Evolutionary conservation across 2,797 vertebrate species (phyloP).

Genomic region (Sciurus carolinensis): DNA sequence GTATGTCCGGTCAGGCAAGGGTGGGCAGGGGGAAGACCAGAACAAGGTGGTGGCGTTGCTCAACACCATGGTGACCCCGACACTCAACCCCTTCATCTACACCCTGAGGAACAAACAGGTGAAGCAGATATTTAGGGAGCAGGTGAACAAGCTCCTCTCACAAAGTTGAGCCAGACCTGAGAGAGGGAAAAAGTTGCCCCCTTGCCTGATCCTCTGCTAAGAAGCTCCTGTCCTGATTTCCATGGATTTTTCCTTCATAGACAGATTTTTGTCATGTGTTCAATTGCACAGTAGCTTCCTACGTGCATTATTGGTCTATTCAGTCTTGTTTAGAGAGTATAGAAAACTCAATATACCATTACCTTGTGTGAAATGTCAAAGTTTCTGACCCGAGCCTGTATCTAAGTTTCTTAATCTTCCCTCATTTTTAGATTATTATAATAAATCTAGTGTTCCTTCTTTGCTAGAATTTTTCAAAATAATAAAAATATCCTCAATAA

Average conservation of each 20-base stretch:
- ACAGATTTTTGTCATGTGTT: not conserved
- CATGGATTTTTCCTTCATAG: not conserved
- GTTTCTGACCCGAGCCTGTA: not conserved
- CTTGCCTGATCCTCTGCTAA: not conserved
- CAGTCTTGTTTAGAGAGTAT: not conserved
- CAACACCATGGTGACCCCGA: constrained; percentile 82
- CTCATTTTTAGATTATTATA: constrained; percentile 46
- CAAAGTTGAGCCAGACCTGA: not conserved
- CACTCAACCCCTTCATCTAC: constrained; percentile 86
- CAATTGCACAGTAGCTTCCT: not conserved
- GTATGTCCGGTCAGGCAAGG: constrained; percentile 80
- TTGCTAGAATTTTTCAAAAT: not conserved
- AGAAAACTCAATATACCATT: not conserved
- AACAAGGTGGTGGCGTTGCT: constrained; percentile 85
- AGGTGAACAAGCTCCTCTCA: constrained; percentile 49
- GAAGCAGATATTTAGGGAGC: constrained; percentile 78
- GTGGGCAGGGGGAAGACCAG: constrained; percentile 59
- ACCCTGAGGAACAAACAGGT: constrained; percentile 85
- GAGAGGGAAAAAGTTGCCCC: not conserved
- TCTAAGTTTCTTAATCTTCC: constrained; percentile 3
- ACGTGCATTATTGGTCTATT: not conserved
- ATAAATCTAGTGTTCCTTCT: not conserved
- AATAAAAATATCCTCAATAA: not conserved
- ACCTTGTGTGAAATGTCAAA: not conserved
- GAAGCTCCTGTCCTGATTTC: not conserved